Conservation (phyloP, 2,797 vertebrate species). For the Euthynnus affinis region DNA sequence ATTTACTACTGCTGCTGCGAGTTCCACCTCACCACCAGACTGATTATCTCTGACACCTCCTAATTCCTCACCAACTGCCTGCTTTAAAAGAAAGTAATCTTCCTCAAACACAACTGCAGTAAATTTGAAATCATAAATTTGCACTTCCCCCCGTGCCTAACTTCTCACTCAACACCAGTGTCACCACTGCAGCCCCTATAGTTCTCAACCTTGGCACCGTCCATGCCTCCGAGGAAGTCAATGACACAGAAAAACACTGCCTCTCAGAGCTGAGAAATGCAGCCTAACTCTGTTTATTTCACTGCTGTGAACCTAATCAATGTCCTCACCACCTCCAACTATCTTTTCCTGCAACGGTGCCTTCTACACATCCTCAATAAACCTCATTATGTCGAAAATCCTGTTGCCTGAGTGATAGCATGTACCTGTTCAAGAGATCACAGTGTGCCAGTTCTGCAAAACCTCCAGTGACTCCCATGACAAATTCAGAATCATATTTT, state of each 20-base stretch:
- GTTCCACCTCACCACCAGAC: constrained; percentile 57
- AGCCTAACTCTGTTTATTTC: constrained; percentile 74
- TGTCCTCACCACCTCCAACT: constrained; percentile 69
- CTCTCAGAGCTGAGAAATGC: constrained; percentile 49
- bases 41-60: constrained; percentile 71
- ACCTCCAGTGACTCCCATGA: constrained; percentile 10
- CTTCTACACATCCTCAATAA: constrained; percentile 56
- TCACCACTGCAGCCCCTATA: constrained; percentile 11
- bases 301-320: constrained; percentile 64
- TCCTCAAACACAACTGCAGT: constrained; percentile 64
- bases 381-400: constrained; percentile 58
- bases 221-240: constrained; percentile 39
- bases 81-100: constrained; percentile 71
- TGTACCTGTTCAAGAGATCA: constrained; percentile 19
- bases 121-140: constrained; percentile 65
- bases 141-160: constrained; percentile 37
- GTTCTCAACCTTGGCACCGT: constrained; percentile 42
- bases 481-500: constrained; percentile 20
- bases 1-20: constrained; percentile 62
- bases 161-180: constrained; percentile 32
- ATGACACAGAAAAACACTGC: constrained; percentile 34
- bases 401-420: constrained; percentile 41
- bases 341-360: constrained; percentile 43
- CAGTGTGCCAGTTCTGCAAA: not conserved
- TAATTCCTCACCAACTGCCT: constrained; percentile 79